Evolutionary conservation across 2,113 vertebrate genomes (phyloP).

Genomic region (Ginglymostoma cirratum): DNA sequence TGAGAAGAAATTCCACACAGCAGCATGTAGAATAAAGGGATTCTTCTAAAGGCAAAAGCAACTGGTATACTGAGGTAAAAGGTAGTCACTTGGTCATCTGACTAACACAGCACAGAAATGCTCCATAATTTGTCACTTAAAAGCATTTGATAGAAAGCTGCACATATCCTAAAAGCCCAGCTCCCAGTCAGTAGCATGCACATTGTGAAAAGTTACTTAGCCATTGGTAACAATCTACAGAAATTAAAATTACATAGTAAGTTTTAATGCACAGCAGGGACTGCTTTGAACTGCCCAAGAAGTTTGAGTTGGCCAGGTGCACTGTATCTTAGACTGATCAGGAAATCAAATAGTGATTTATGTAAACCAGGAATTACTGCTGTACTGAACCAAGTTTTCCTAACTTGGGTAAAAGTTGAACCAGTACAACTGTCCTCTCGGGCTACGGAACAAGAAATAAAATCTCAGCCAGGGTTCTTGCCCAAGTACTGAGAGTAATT

Average conservation of each 20-base stretch:
- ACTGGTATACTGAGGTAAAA: too few species aligned
- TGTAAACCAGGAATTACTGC: neutral
- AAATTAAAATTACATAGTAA: neutral
- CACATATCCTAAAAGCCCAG: neutral
- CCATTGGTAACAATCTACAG: neutral
- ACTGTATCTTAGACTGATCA: neutral
- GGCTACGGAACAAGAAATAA: neutral
- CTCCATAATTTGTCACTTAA: neutral
- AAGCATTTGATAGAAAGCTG: neutral
- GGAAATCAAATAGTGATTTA: neutral
- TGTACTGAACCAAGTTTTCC: neutral
- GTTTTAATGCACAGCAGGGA: neutral
- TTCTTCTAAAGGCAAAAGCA: neutral
- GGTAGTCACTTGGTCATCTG: neutral
- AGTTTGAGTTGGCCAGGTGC: conserved; percentile 17
- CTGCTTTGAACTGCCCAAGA: neutral
- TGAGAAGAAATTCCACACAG: neutral
- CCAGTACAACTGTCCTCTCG: neutral
- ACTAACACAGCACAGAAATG: neutral
- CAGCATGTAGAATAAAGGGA: neutral
- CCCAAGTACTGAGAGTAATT: neutral
- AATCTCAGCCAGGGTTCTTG: neutral
- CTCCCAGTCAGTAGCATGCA: neutral
- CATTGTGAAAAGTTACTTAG: neutral
- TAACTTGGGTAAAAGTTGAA: neutral